Conservation (phyloP, 2,113 vertebrate species). For the Ochotona curzoniae region DNA sequence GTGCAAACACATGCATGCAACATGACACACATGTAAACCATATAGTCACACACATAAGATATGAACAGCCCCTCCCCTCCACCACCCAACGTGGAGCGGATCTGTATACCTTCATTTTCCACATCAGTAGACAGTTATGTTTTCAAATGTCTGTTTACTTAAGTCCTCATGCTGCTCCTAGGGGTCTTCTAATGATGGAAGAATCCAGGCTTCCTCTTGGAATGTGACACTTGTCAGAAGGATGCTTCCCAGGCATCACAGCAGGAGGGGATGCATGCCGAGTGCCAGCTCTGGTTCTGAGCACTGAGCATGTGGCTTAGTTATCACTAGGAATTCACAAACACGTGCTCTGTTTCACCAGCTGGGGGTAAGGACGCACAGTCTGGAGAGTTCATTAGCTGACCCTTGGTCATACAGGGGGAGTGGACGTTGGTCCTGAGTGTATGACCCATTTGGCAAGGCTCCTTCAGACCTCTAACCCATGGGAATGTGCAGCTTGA, state of each 20-base stretch:
- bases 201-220: background rate
- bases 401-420: rapidly evolving
- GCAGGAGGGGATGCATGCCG: too few species aligned
- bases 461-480: background rate
- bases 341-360: rapidly evolving
- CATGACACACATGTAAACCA: background rate
- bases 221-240: background rate
- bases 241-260: background rate
- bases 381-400: background rate
- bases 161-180: background rate
- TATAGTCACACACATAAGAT: background rate
- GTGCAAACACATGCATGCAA: background rate
- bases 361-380: background rate
- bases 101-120: too few species aligned
- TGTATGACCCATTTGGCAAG: background rate
- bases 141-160: background rate
- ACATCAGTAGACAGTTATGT: background rate
- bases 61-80: too few species aligned
- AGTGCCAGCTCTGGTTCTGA: background rate
- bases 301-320: rapidly evolving
- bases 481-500: background rate
- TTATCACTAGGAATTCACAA: too few species aligned
- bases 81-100: too few species aligned
- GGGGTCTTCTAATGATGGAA: background rate
- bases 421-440: background rate